These are phyloP conservation scores for Peromyscus californicus DNA, from an alignment of 2,113 vertebrate species.

Conservation along the genomic window DNA sequence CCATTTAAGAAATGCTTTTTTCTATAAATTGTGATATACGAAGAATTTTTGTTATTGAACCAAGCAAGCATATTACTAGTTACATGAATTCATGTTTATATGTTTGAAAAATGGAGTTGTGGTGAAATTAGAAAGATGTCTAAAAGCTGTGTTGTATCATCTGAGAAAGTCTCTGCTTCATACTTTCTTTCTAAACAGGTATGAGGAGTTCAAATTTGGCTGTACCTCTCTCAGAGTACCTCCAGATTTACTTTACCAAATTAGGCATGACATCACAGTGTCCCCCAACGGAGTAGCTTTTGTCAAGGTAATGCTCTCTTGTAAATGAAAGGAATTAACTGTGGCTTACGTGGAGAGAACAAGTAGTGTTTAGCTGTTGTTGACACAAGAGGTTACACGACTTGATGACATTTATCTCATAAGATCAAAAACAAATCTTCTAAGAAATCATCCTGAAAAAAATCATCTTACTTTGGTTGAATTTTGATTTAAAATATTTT, in stretches of 20 bases:
- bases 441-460: slow-evolving; percentile 26
- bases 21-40: slow-evolving; percentile 62
- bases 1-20: slow-evolving; percentile 57
- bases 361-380: slow-evolving; percentile 61
- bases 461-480: slow-evolving; percentile 46
- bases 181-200: slow-evolving; percentile 88
- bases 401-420: slow-evolving; percentile 40
- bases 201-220: slow-evolving; percentile 97
- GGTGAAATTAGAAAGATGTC: slow-evolving; percentile 62
- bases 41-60: slow-evolving; percentile 46
- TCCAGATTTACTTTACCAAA: slow-evolving; percentile 95
- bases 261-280: slow-evolving; percentile 96
- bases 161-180: slow-evolving; percentile 66
- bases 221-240: slow-evolving; percentile 95
- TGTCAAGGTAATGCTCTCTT: slow-evolving; percentile 93
- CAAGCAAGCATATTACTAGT: not conserved
- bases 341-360: slow-evolving; percentile 39
- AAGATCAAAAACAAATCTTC: slow-evolving; percentile 50
- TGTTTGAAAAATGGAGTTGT: slow-evolving; percentile 56
- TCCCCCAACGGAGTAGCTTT: slow-evolving; percentile 97
- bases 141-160: slow-evolving; percentile 33
- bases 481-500: slow-evolving; percentile 62
- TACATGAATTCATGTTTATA: slow-evolving; percentile 50
- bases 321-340: slow-evolving; percentile 61
- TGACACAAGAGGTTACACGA: not conserved